Evolutionary conservation across 2,113 vertebrate genomes (phyloP).

Genomic region (Strix aluco): DNA sequence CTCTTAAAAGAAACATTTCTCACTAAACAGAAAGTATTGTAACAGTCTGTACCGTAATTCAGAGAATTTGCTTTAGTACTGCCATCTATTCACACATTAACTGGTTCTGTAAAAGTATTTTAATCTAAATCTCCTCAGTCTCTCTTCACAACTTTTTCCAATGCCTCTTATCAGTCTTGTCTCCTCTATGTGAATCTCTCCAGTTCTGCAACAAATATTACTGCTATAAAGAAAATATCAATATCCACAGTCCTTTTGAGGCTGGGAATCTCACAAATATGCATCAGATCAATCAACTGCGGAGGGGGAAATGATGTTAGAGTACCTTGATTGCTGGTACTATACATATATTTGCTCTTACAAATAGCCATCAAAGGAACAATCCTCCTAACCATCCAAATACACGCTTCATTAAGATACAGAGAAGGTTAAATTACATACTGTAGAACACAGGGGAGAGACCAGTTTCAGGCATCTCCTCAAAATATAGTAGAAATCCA

Average conservation of each 20-base stretch:
- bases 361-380: neutral
- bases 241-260: neutral
- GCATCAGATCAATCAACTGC: neutral
- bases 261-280: neutral
- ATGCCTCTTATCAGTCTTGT: neutral
- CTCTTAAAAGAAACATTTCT: neutral
- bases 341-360: neutral
- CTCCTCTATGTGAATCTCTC: neutral
- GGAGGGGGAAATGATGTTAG: neutral
- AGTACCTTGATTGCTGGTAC: neutral
- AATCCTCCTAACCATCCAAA: neutral
- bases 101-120: neutral
- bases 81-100: neutral
- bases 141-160: neutral
- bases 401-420: neutral
- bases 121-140: neutral
- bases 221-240: neutral
- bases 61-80: neutral
- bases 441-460: neutral
- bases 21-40: neutral
- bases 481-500: neutral
- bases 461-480: neutral
- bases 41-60: neutral
- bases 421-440: neutral
- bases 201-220: neutral